phyloP scores from a whole-genome alignment of 2,888 invertebrate genomes.

The Drosophila paramelanica region DNA sequence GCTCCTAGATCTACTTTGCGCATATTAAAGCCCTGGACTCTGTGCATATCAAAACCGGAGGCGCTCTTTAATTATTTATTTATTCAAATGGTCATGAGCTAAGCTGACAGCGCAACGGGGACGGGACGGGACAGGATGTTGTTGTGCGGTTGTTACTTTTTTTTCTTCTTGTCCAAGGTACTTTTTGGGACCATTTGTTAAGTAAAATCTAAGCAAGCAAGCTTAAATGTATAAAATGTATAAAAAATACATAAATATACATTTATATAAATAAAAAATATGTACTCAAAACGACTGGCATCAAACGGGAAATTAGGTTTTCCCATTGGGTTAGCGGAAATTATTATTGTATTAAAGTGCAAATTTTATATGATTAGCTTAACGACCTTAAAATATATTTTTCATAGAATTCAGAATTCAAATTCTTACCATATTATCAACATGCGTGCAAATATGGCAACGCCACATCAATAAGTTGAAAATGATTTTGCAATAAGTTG shows the following conservation, averaged over 20 bases:
- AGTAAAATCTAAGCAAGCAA: conserved; percentile 27
- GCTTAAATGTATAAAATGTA: neutral
- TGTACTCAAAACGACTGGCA: neutral
- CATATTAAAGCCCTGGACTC: conserved; percentile 29
- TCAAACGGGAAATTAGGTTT: neutral
- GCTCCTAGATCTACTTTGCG: conserved; percentile 14
- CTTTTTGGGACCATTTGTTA: conserved; percentile 31
- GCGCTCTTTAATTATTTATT: conserved; percentile 70
- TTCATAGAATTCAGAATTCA: too few species aligned
- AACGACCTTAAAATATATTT: too few species aligned
- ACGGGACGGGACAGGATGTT: neutral
- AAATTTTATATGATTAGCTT: neutral
- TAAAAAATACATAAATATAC: too few species aligned
- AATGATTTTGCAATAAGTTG: too few species aligned
- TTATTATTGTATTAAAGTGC: neutral
- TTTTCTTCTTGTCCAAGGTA: conserved; percentile 23
- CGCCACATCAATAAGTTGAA: too few species aligned
- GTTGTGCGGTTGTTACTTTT: too few species aligned
- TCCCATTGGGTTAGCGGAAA: neutral
- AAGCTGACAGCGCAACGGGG: conserved; percentile 5
- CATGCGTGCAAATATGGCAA: too few species aligned
- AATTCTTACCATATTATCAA: too few species aligned
- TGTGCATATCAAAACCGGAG: conserved; percentile 40
- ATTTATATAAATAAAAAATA: neutral
- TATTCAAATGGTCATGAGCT: conserved; percentile 55